phyloP scores from a whole-genome alignment of 2,888 invertebrate genomes.

The Phalera bucephala region DNA sequence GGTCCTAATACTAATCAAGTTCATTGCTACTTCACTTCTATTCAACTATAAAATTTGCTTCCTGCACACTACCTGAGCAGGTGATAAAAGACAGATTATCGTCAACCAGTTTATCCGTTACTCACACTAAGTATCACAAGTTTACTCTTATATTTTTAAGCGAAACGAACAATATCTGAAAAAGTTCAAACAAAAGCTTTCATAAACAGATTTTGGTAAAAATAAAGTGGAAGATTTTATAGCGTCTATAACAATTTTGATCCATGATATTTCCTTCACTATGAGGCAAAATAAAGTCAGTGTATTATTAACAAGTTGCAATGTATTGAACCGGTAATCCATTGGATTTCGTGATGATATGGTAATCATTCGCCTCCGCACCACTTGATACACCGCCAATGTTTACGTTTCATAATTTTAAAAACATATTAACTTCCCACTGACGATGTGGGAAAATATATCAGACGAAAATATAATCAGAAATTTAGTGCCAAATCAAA shows the following conservation, averaged over 20 bases:
- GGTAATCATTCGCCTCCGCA: background rate
- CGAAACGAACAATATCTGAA: background rate
- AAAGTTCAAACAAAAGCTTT: background rate
- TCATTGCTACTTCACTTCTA: background rate
- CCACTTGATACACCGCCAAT: background rate
- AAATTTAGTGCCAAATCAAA: background rate
- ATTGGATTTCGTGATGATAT: background rate
- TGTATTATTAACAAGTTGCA: background rate
- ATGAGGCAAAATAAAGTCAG: background rate
- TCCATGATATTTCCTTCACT: background rate
- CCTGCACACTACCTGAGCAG: background rate
- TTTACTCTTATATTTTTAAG: background rate
- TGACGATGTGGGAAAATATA: background rate
- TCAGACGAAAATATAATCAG: background rate
- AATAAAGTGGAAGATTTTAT: too few relatives aligned
- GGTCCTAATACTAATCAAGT: background rate
- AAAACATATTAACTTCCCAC: background rate
- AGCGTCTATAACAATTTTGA: background rate
- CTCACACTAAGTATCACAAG: background rate
- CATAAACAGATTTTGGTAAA: conserved; percentile 1
- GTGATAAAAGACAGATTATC: background rate
- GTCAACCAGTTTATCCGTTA: background rate
- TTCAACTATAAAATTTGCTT: background rate
- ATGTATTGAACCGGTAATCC: background rate
- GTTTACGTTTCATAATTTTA: background rate